Evolutionary conservation across 2,797 vertebrate genomes (phyloP).

Genomic region (Craterocephalus amniculus): DNA sequence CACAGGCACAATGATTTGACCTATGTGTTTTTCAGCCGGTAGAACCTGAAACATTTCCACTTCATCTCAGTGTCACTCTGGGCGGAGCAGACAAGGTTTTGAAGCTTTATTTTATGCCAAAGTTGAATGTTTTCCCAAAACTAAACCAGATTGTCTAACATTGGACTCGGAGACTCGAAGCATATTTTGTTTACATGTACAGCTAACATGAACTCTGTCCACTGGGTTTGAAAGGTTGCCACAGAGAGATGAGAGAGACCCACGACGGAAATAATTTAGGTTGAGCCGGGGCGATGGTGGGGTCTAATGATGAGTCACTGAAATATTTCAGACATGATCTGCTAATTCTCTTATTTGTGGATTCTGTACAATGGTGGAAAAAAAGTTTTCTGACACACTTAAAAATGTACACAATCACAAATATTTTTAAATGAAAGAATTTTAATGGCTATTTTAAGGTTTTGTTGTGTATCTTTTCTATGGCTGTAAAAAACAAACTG

Average conservation of each 20-base stretch:
- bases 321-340: constrained; percentile 19
- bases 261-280: neutral
- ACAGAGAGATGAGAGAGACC: neutral
- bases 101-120: neutral
- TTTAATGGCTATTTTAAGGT: too few relatives aligned
- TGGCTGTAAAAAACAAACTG: too few relatives aligned
- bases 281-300: too few relatives aligned
- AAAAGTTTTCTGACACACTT: too few relatives aligned
- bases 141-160: neutral
- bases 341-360: constrained; percentile 20
- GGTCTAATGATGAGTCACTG: neutral
- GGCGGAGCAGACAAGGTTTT: too few relatives aligned
- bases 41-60: neutral
- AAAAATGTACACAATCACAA: too few relatives aligned
- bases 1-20: neutral
- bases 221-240: too few relatives aligned
- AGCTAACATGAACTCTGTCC: too few relatives aligned
- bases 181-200: neutral
- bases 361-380: too few relatives aligned
- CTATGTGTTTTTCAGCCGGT: neutral
- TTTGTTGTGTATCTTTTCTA: too few relatives aligned
- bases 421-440: too few relatives aligned
- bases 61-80: neutral
- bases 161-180: neutral
- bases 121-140: neutral